These are phyloP conservation scores for Drepana arcuata DNA, from an alignment of 1,140 invertebrate species.

Conservation along the genomic window DNA sequence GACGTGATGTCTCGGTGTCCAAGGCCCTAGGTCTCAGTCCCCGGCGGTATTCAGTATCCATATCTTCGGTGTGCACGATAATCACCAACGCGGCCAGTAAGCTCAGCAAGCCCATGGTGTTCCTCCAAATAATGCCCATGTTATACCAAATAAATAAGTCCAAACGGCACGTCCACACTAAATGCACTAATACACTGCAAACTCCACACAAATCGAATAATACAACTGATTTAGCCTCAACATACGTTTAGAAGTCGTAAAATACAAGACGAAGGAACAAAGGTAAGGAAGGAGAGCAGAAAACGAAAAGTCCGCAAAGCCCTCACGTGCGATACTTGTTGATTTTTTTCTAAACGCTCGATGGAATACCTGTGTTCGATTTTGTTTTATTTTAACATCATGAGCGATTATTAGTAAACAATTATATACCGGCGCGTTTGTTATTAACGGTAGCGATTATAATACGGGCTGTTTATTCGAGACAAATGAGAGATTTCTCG, in stretches of 20 bases:
- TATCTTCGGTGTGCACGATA: constrained; percentile 54
- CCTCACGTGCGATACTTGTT: constrained; percentile 18
- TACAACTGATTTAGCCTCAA: no score
- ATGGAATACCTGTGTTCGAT: constrained; percentile 9
- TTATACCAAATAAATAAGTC: constrained; percentile 30
- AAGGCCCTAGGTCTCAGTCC: constrained; percentile 30
- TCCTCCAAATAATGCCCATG: constrained; percentile 50
- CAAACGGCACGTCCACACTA: constrained; percentile 21
- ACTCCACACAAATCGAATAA: no score
- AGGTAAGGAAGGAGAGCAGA: constrained; percentile 28
- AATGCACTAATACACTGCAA: constrained; percentile 17
- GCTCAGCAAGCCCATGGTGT: constrained; percentile 49
- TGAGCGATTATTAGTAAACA: constrained; percentile 50
- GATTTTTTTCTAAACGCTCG: constrained; percentile 19
- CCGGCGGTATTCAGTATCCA: constrained; percentile 33
- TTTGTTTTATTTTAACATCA: constrained; percentile 40
- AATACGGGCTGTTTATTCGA: constrained; percentile 29
- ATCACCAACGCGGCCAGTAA: constrained; percentile 61
- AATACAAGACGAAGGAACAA: constrained; percentile 18
- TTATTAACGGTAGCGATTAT: constrained; percentile 28
- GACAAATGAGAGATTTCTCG: constrained; percentile 49
- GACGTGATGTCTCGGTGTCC: constrained; percentile 28
- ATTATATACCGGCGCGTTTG: constrained; percentile 28
- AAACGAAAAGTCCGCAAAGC: constrained; percentile 12
- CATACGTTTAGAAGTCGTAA: constrained; percentile 13